Evolutionary conservation across 2,888 invertebrate species (phyloP).

Genomic region (Acheta domesticus): DNA sequence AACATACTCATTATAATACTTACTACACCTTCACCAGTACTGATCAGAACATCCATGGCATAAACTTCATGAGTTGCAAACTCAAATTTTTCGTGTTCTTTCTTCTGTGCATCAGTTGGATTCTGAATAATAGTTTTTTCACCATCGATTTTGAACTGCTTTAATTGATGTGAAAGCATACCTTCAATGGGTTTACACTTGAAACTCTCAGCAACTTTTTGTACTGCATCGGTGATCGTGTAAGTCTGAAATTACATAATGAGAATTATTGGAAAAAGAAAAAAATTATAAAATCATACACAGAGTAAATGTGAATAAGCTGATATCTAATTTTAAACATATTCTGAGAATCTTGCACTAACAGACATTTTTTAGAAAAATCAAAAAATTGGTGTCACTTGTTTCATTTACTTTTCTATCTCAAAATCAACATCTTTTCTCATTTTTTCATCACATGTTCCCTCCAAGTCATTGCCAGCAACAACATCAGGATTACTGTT

Average conservation of each 20-base stretch:
- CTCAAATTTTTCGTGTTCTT: slow-evolving; percentile 94
- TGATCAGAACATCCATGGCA: slow-evolving; percentile 96
- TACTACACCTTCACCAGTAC: slow-evolving; percentile 90
- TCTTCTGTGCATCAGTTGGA: slow-evolving; percentile 93
- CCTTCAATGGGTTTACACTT: slow-evolving; percentile 98
- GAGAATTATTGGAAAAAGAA: slow-evolving; percentile 28
- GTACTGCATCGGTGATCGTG: slow-evolving; percentile 85
- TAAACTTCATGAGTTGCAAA: slow-evolving; percentile 97
- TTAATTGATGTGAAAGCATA: slow-evolving; percentile 91
- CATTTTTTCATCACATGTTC: too few species aligned
- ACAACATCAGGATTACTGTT: too few species aligned
- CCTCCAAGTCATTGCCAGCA: too few species aligned
- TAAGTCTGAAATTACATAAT: slow-evolving; percentile 63
- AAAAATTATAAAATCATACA: slow-evolving; percentile 21
- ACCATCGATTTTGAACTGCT: slow-evolving; percentile 95
- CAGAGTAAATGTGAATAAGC: not conserved
- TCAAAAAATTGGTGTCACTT: too few species aligned
- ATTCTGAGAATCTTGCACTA: too few species aligned
- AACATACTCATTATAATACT: slow-evolving; percentile 43
- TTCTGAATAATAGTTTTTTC: slow-evolving; percentile 97
- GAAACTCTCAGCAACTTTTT: slow-evolving; percentile 87
- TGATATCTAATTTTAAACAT: not conserved
- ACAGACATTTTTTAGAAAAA: too few species aligned
- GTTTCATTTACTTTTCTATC: too few species aligned
- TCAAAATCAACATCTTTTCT: too few species aligned